Base-by-base conservation (phyloP, 2,888 invertebrate genomes). In the Spodoptera exigua region DNA sequence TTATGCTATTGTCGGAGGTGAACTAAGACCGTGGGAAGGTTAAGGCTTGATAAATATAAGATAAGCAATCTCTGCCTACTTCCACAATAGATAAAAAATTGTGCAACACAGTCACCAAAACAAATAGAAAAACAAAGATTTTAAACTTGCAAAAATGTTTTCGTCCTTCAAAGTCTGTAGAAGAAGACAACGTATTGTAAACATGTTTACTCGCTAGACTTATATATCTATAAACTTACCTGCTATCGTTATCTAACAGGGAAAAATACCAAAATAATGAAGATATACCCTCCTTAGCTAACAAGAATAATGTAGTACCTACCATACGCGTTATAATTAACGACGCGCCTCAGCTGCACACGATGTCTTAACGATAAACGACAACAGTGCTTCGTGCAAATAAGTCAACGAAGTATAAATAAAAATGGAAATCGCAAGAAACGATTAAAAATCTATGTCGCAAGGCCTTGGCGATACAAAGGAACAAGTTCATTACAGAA, bases 381-480 rank as follows among this genome's bases (percentile, higher is more conserved):
- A 27, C 27, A 27, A 27, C 7, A 1, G 27, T 27, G 27, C 27
- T 27, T 27, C 27, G 27, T 27, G 27, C 27, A 66, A 59, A 70
- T 0, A 46, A 41, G 21, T 34, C 13, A 60, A 27, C 39, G 21
- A 17, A 45, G 18, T 44, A 43, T 56, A 51, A 48, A 27, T 27
- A 27, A 57, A 65, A 58, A 45, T 40, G 21, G 9, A 10, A 64
- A 59, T 60, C 49, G 76, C 66, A 61, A 65, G 49, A 71, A 55
- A 10, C 61, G 62, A 64, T 69, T 59, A 66, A 70, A 70, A 61
- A 61, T 62, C 60, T 62, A 65, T 81, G 79, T 78, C 74, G 77
- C 64, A 81, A 84, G 76, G 65, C 83, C 83, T 83, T 81, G 81
- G 67, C 70, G 71, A 62, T 78, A 63, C 70, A 70, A 76, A 79